phyloP scores from a whole-genome alignment of 53 echinoderm and acorn worm genomes.

The Paracentrotus lividus region DNA sequence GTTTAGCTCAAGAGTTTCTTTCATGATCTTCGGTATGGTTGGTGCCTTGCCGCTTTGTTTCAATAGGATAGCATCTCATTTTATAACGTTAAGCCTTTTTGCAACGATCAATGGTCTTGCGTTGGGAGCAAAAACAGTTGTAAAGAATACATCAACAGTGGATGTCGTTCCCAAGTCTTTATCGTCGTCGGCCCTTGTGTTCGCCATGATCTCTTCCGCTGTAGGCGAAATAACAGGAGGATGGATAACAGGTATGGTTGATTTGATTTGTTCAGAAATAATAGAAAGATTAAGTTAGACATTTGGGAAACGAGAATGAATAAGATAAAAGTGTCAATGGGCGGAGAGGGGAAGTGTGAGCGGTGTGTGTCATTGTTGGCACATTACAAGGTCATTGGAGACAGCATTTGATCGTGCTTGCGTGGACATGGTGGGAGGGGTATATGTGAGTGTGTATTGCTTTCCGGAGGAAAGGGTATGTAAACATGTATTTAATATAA shows the following conservation, averaged over 20 bases:
- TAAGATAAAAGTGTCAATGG: too few species aligned
- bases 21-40: neutral
- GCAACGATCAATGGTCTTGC: conserved; percentile 12
- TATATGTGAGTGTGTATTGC: too few species aligned
- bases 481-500: too few species aligned
- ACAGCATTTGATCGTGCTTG: too few species aligned
- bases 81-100: neutral
- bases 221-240: conserved; percentile 26
- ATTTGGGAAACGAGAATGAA: too few species aligned
- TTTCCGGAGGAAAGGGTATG: too few species aligned
- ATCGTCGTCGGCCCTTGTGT: neutral
- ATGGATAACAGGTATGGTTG: neutral
- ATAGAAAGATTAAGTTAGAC: neutral
- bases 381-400: too few species aligned
- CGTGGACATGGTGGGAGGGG: too few species aligned
- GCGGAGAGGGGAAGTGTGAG: too few species aligned
- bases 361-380: too few species aligned
- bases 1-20: neutral
- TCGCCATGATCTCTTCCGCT: neutral
- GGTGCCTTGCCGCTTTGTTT: neutral
- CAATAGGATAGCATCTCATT: neutral
- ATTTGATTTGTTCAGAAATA: neutral
- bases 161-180: neutral
- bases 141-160: neutral
- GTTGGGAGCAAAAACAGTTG: conserved; percentile 10